Conservation (phyloP, 1,140 invertebrate species). For the Brachionus rotundiformis region DNA sequence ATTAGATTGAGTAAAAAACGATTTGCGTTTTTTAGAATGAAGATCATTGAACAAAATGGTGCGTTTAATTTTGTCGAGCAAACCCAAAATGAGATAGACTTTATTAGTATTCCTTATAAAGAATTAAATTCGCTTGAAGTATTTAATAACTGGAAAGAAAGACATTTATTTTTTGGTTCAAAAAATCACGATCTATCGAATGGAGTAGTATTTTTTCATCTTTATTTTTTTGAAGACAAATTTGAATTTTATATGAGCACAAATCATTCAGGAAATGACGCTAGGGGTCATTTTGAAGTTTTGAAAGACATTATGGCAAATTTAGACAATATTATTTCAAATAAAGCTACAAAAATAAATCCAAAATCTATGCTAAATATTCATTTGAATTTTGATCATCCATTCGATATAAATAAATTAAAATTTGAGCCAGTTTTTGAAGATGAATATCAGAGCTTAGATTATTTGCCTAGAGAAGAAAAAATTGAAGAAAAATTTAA, state of each 20-base stretch:
- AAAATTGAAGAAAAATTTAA: conserved; percentile 14
- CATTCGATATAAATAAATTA: not conserved
- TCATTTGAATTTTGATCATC: not conserved
- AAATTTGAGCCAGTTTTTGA: not conserved
- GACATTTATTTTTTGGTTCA: not conserved
- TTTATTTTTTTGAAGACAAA: not conserved
- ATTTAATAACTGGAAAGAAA: not conserved
- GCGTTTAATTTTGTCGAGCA: not conserved
- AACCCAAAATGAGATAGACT: not conserved
- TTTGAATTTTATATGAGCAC: not conserved
- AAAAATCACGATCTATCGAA: not conserved
- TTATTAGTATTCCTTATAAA: not conserved
- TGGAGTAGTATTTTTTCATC: not conserved
- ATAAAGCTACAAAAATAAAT: not conserved
- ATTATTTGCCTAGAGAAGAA: not conserved
- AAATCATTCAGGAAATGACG: conserved; percentile 12
- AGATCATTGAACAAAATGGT: not conserved
- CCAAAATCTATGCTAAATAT: not conserved
- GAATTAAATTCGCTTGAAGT: not conserved
- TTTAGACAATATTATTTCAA: not conserved
- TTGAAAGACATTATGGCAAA: not conserved
- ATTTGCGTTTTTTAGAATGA: conserved; percentile 8
- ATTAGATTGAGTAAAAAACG: not conserved
- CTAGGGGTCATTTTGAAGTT: not conserved
- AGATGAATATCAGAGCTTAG: not conserved